phyloP scores from a whole-genome alignment of 2,797 vertebrate genomes.

The Pogonophryne albipinna region DNA sequence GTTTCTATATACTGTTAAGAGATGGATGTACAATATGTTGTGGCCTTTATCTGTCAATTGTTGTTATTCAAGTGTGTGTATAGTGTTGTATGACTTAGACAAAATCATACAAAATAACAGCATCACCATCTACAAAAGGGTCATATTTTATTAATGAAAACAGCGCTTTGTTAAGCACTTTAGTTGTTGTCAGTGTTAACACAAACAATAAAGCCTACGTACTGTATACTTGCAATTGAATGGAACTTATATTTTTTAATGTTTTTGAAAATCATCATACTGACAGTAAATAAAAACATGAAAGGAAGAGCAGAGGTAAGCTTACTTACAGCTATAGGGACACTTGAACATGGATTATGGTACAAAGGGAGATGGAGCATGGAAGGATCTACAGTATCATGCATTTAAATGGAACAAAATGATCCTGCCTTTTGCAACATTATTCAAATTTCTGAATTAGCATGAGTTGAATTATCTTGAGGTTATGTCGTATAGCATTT shows the following conservation, averaged over 20 bases:
- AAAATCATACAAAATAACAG: background rate
- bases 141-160: background rate
- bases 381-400: conserved; percentile 29
- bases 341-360: conserved; percentile 31
- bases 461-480: conserved; percentile 53
- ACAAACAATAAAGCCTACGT: background rate
- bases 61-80: background rate
- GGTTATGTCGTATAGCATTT: conserved; percentile 30
- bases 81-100: too few relatives aligned
- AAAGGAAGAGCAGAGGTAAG: background rate
- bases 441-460: conserved; percentile 57
- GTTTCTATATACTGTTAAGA: too few relatives aligned
- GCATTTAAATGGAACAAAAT: conserved; percentile 58
- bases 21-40: background rate
- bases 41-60: background rate
- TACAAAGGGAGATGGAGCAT: conserved; percentile 29
- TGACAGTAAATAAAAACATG: conserved; percentile 22
- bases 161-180: background rate
- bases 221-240: background rate
- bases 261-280: background rate
- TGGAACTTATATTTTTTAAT: background rate
- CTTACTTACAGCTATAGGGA: conserved; percentile 10
- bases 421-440: conserved; percentile 36
- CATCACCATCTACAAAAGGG: background rate
- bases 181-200: background rate